These are phyloP conservation scores for Bolborhynchus lineola DNA, from an alignment of 2,113 vertebrate genomes.

Conservation along the genomic window DNA sequence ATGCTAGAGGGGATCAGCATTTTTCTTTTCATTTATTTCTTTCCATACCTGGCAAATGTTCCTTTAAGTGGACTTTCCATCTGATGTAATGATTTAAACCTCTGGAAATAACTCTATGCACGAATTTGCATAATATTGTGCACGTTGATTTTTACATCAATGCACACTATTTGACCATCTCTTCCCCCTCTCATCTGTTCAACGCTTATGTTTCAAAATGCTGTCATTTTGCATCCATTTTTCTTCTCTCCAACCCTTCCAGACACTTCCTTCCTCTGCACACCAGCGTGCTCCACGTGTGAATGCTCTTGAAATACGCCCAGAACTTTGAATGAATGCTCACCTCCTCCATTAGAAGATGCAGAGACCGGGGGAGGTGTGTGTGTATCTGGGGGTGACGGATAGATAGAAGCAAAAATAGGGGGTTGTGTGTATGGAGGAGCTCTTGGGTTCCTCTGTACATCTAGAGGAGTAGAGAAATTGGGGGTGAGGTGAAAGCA, in stretches of 20 bases:
- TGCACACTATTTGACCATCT: fast-evolving
- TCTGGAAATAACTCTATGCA: not conserved
- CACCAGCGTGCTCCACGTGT: fast-evolving
- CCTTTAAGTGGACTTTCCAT: not conserved
- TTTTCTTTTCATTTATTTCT: not conserved
- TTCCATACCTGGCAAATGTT: not conserved
- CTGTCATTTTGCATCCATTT: not conserved
- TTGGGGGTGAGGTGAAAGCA: not conserved
- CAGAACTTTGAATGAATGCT: not conserved
- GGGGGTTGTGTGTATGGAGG: not conserved
- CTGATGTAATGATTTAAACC: not conserved
- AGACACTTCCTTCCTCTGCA: fast-evolving
- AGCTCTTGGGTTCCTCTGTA: not conserved
- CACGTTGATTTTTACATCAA: not conserved
- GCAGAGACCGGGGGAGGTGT: not conserved
- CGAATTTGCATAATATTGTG: not conserved
- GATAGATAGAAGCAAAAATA: not conserved
- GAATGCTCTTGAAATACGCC: not conserved
- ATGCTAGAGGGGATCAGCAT: not conserved
- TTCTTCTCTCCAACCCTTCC: not conserved
- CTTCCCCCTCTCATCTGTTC: not conserved
- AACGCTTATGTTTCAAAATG: not conserved
- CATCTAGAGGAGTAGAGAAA: not conserved
- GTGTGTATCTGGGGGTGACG: not conserved
- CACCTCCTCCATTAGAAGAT: fast-evolving